These are phyloP conservation scores for Drosophila nigrodunni DNA, from an alignment of 1,140 invertebrate genomes.

Conservation along the genomic window DNA sequence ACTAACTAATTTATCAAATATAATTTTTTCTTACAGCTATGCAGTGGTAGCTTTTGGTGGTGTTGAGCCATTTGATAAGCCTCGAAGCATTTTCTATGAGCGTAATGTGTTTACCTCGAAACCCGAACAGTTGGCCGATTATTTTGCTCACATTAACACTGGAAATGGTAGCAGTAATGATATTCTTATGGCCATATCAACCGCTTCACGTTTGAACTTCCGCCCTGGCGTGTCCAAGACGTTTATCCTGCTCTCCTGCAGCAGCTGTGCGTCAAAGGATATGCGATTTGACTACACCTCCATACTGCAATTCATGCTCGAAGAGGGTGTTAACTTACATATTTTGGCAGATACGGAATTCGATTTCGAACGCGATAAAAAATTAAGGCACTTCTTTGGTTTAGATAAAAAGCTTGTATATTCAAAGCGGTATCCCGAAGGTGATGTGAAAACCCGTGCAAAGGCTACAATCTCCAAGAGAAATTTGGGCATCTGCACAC, in stretches of 20 bases:
- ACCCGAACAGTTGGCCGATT: constrained; percentile 84
- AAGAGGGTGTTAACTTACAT: constrained; percentile 92
- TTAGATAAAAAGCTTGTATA: constrained; percentile 90
- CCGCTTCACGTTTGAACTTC: constrained; percentile 91
- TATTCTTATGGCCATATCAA: constrained; percentile 90
- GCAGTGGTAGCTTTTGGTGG: constrained; percentile 93
- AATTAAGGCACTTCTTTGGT: constrained; percentile 91
- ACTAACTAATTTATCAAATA: neutral
- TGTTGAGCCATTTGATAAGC: constrained; percentile 88
- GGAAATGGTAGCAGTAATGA: constrained; percentile 87
- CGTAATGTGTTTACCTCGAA: constrained; percentile 88
- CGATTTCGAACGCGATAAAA: constrained; percentile 88
- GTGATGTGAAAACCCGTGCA: constrained; percentile 88
- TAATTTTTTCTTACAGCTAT: constrained; percentile 86
- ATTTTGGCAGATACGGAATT: constrained; percentile 93
- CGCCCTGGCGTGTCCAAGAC: constrained; percentile 94
- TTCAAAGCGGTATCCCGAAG: constrained; percentile 90
- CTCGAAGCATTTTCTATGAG: constrained; percentile 89
- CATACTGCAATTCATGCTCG: constrained; percentile 90
- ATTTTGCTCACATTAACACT: constrained; percentile 84
- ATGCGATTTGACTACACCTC: constrained; percentile 92
- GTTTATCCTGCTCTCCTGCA: constrained; percentile 93
- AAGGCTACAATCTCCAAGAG: constrained; percentile 91
- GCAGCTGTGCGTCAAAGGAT: constrained; percentile 88
- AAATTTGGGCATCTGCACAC: constrained; percentile 91